Evolutionary conservation across 2,113 vertebrate genomes (phyloP).

Genomic region (Seriola aureovittata): DNA sequence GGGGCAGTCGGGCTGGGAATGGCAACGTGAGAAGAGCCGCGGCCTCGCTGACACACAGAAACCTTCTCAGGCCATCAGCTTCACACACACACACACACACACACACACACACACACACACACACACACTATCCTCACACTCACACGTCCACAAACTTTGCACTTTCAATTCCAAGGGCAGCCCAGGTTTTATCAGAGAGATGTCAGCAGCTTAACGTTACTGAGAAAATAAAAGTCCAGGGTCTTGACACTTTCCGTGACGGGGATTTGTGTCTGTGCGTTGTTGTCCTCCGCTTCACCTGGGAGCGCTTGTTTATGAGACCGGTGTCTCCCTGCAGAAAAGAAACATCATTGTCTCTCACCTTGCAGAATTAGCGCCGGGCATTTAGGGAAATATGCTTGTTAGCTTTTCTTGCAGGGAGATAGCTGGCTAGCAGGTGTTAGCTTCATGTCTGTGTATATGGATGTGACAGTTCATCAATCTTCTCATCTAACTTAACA

Average conservation of each 20-base stretch:
- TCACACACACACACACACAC: neutral
- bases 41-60: slow-evolving; percentile 9
- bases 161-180: neutral
- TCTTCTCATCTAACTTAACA: too few relatives aligned
- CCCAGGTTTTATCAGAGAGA: slow-evolving; percentile 10
- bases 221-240: slow-evolving; percentile 7
- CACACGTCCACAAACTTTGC: neutral
- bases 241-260: slow-evolving; percentile 27
- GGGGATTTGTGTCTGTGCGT: neutral
- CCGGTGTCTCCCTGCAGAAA: slow-evolving; percentile 8
- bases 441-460: too few relatives aligned
- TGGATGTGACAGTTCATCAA: too few relatives aligned
- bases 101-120: neutral
- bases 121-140: too few relatives aligned
- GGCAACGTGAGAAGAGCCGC: slow-evolving; percentile 16
- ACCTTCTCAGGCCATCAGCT: neutral
- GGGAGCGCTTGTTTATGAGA: slow-evolving; percentile 27
- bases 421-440: too few relatives aligned
- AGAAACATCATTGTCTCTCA: neutral
- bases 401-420: neutral
- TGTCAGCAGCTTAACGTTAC: slow-evolving; percentile 6
- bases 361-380: neutral
- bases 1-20: slow-evolving; percentile 19
- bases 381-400: too few relatives aligned
- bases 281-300: neutral